These are phyloP conservation scores for Sinocyclocheilus anophthalmus DNA, from an alignment of 2,113 vertebrate genomes.

Conservation along the genomic window DNA sequence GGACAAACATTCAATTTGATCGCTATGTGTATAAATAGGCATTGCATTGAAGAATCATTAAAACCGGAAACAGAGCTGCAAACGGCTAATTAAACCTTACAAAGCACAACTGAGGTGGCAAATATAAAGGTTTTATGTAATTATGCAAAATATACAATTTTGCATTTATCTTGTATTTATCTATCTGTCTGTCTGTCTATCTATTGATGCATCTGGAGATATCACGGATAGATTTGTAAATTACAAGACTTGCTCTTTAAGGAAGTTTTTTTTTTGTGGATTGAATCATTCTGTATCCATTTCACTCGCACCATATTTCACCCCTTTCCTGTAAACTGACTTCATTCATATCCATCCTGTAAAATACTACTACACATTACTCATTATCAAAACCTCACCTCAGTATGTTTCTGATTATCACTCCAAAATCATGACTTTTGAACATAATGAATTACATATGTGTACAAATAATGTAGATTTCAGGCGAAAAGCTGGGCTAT, in stretches of 20 bases:
- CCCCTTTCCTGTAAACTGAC: conserved; percentile 1
- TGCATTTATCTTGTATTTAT: no score
- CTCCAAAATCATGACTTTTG: conserved; percentile 33
- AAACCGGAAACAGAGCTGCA: no score
- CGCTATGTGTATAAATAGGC: no score
- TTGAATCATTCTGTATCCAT: conserved; percentile 1
- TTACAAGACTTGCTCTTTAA: background rate
- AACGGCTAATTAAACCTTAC: no score
- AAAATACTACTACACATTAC: background rate
- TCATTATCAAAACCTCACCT: background rate
- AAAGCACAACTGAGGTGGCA: no score
- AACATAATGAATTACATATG: conserved; percentile 26
- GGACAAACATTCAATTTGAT: background rate
- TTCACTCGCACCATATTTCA: background rate
- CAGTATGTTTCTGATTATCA: conserved; percentile 21
- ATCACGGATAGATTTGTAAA: background rate
- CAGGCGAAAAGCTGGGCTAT: background rate
- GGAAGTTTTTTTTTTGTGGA: background rate
- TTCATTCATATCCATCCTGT: conserved; percentile 20
- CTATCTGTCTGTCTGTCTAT: no score
- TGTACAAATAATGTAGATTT: conserved; percentile 29
- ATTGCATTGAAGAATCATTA: no score
- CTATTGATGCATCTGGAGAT: no score
- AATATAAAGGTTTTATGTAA: no score
- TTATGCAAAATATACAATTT: no score